Evolutionary conservation across 1,140 invertebrate species (phyloP).

Genomic region (Spodoptera litura): DNA sequence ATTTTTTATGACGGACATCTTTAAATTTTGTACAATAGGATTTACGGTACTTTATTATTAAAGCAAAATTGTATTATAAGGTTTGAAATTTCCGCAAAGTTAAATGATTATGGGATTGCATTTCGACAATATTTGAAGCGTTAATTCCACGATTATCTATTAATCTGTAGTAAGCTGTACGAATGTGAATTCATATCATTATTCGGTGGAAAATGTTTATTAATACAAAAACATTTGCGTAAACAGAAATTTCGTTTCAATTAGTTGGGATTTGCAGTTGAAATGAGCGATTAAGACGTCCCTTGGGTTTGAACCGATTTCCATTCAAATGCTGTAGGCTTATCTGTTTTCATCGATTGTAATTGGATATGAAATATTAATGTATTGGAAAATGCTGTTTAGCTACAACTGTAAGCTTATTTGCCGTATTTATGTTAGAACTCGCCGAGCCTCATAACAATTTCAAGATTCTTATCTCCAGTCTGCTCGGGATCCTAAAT

Average conservation of each 20-base stretch:
- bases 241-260: neutral
- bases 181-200: too few species aligned
- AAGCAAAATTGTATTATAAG: neutral
- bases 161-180: too few species aligned
- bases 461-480: constrained; percentile 21
- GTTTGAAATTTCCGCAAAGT: too few species aligned
- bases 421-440: constrained; percentile 2
- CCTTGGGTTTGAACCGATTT: neutral
- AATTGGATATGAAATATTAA: constrained; percentile 41
- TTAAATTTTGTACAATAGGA: neutral
- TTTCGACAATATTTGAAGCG: too few species aligned
- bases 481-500: constrained; percentile 7
- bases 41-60: neutral
- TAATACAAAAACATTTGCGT: too few species aligned
- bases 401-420: neutral
- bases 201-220: too few species aligned
- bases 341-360: constrained; percentile 36
- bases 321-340: constrained; percentile 14
- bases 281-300: constrained; percentile 12
- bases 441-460: constrained; percentile 1
- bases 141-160: too few species aligned
- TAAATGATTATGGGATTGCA: too few species aligned
- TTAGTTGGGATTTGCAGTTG: constrained; percentile 13
- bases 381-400: constrained; percentile 18
- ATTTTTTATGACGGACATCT: neutral